Evolutionary conservation across 2,888 invertebrate species (phyloP).

Genomic region (Chymomyza amoena): DNA sequence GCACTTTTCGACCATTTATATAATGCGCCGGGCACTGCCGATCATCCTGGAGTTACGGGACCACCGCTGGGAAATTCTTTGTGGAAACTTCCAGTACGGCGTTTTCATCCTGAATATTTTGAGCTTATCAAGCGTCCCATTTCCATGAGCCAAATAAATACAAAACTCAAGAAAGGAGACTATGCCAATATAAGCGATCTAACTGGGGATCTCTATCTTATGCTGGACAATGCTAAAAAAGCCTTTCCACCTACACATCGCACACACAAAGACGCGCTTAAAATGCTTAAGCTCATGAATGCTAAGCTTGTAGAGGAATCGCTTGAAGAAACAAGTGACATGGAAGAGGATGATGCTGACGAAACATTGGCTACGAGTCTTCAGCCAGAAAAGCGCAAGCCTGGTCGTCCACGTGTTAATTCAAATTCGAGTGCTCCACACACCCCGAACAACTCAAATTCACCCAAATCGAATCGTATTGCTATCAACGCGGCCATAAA

Average conservation of each 20-base stretch:
- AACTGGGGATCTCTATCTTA: constrained; percentile 95
- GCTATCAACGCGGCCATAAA: constrained; percentile 80
- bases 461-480: constrained; percentile 75
- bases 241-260: constrained; percentile 90
- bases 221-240: constrained; percentile 97
- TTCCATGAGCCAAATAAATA: constrained; percentile 93
- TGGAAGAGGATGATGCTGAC: constrained; percentile 64
- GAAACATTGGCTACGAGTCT: constrained; percentile 47
- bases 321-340: constrained; percentile 72
- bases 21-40: constrained; percentile 81
- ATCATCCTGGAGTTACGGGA: constrained; percentile 81
- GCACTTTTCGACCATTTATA: constrained; percentile 91
- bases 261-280: constrained; percentile 91
- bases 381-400: constrained; percentile 67
- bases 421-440: constrained; percentile 58
- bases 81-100: constrained; percentile 93
- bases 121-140: constrained; percentile 97
- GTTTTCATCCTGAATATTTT: constrained; percentile 98
- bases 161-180: constrained; percentile 88
- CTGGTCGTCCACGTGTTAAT: constrained; percentile 75
- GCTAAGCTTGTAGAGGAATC: constrained; percentile 82
- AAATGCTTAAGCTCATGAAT: constrained; percentile 90
- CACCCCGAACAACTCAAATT: constrained; percentile 52
- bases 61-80: constrained; percentile 93
- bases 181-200: constrained; percentile 93